Evolutionary conservation across 1,140 invertebrate species (phyloP), one percentile per base, ranked within the genome.

Genomic region (Panagrolaimus sp.): DNA sequence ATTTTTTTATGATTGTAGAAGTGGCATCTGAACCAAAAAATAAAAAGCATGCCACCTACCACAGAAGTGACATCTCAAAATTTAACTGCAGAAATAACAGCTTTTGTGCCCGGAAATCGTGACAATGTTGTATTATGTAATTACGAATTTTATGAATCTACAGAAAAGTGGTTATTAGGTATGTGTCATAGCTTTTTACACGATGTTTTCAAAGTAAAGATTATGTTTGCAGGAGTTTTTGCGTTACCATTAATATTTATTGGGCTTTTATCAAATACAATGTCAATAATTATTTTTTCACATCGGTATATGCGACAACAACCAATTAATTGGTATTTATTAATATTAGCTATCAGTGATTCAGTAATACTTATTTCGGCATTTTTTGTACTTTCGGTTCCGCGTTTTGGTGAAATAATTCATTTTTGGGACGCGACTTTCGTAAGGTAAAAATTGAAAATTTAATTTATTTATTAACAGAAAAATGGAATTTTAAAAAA

Each of bases 101-200:
- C 2, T 4, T 38, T 38, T 38, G 2, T 38, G 32, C 32, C 7
- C 7, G 32, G 7, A 38, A 38, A 38, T 38, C 2, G 32, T 38
- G 32, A 38, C 7, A 38, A 38, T 38, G 32, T 38, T 38, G 32
- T 38, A 38, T 38, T 38, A 38, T 58, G 52, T 58, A 58, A 12
- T 26, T 78, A 78, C 45, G 76, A 78, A 24, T 69, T 78, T 52
- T 78, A 78, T 66, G 70, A 78, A 48, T 21, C 65, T 14, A 77
- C 70, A 15, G 76, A 78, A 44, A 76, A 73, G 77, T 78, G 76
- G 74, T 76, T 76, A 4, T 73, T 78, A n/a, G 74, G 74, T 76
- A 69, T 26, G 32, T 8, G 9, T 15, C 21, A 73, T 38, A 17
- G 69, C 44, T 21, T 32, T 43, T 26, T 2, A 3, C 26, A 21